Percentiles rank a stretch among this genome's conserved stretches.
phyloP scores from a whole-genome alignment of 2,113 vertebrate genomes.

The Mungos mungo region DNA sequence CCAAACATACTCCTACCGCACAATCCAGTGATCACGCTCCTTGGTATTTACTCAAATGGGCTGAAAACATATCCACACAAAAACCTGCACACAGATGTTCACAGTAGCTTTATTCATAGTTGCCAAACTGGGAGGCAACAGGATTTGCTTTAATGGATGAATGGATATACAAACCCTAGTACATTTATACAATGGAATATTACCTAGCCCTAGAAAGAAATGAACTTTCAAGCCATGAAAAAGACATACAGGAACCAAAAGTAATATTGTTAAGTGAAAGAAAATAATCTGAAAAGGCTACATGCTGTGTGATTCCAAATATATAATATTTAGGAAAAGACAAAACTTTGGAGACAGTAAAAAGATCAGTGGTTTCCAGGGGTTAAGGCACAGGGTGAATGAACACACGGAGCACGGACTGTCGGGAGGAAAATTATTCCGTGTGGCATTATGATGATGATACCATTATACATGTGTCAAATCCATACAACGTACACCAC shows the following conservation, averaged over 20 bases:
- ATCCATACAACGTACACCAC: background rate
- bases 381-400: background rate
- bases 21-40: background rate
- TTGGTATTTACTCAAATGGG: background rate
- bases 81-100: background rate
- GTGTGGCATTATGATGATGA: background rate
- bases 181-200: background rate
- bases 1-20: background rate
- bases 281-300: background rate
- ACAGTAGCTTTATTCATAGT: background rate
- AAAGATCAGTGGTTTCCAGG: background rate
- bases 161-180: background rate
- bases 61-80: background rate
- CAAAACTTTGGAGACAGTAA: background rate
- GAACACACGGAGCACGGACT: background rate
- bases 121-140: background rate
- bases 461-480: background rate
- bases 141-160: background rate
- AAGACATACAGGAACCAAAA: background rate
- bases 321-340: background rate
- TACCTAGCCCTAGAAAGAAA: background rate
- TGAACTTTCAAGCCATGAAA: background rate
- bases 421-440: background rate
- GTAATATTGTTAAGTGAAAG: background rate
- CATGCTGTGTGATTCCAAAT: background rate